These are phyloP conservation scores for Neotoxoptera formosana DNA, from an alignment of 1,140 invertebrate genomes.

Conservation along the genomic window DNA sequence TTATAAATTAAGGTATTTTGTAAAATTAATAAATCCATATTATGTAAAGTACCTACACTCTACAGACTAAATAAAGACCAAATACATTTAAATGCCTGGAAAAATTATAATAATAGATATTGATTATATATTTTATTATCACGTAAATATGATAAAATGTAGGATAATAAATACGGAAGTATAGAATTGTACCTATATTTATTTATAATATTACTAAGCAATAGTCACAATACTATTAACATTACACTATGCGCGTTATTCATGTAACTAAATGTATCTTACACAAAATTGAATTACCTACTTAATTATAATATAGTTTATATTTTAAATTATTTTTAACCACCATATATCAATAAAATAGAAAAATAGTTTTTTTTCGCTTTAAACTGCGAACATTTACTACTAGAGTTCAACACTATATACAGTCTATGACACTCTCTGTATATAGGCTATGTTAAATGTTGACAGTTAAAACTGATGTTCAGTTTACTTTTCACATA, in stretches of 20 bases:
- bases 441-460: not conserved
- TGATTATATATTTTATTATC: not conserved
- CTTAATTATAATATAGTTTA: not conserved
- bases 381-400: too few species aligned
- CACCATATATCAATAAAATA: not conserved
- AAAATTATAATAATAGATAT: not conserved
- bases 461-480: not conserved
- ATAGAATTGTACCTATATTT: not conserved
- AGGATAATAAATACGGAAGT: not conserved
- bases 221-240: not conserved
- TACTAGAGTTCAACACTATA: not conserved
- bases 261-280: not conserved
- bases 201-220: not conserved
- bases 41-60: not conserved
- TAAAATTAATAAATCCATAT: not conserved
- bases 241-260: not conserved
- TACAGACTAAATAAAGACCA: not conserved
- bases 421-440: not conserved
- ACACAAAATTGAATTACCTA: not conserved
- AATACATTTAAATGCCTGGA: not conserved
- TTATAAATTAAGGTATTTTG: not conserved
- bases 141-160: not conserved
- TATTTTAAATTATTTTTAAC: not conserved
- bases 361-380: not conserved
- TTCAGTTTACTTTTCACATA: constrained; percentile 3